phyloP scores from a whole-genome alignment of 2,113 vertebrate genomes.

The Xenus cinereus region DNA sequence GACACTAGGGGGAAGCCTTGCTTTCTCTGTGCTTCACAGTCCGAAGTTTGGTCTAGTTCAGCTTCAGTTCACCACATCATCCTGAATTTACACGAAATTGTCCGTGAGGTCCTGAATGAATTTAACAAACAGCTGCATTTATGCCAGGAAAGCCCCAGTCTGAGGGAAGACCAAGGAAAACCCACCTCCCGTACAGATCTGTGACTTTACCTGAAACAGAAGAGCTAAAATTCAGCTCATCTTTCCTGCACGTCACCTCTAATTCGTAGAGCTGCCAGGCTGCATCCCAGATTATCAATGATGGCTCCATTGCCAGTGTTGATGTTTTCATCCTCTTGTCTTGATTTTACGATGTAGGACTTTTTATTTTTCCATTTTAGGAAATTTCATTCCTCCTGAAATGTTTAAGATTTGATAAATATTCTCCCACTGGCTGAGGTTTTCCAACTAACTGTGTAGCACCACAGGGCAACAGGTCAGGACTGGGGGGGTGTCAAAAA shows the following conservation, averaged over 20 bases:
- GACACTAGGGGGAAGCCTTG: conserved; percentile 26
- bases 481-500: not conserved
- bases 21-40: not conserved
- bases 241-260: not conserved
- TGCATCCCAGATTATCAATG: not conserved
- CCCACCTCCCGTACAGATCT: accelerated
- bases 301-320: not conserved
- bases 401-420: not conserved
- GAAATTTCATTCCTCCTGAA: not conserved
- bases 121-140: not conserved
- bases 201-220: not conserved
- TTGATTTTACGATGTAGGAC: not conserved
- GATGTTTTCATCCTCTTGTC: not conserved
- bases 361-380: not conserved
- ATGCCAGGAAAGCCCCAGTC: not conserved
- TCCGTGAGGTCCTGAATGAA: not conserved
- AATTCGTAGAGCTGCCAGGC: not conserved
- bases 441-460: not conserved
- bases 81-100: not conserved
- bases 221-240: not conserved
- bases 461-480: not conserved
- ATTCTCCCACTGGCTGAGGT: not conserved
- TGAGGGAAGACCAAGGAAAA: not conserved
- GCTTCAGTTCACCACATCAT: not conserved
- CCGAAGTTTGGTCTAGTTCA: not conserved